phyloP scores from a whole-genome alignment of 2,888 invertebrate species.

The Cyrtodaria siliqua region DNA sequence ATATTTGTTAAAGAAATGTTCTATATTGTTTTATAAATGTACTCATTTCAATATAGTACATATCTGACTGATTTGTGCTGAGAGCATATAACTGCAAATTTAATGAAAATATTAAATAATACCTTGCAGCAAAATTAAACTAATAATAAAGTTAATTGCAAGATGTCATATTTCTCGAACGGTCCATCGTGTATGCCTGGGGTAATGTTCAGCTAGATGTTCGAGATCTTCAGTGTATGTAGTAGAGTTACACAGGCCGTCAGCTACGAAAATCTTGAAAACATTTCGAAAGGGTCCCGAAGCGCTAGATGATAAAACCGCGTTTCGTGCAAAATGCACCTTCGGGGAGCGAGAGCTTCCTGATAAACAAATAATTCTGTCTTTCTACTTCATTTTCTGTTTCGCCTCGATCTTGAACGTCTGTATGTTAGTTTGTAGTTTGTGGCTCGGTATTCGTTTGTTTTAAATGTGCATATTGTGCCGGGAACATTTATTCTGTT shows the following conservation, averaged over 20 bases:
- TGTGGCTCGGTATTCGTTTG: too few species aligned
- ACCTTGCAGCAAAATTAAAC: constrained; percentile 36
- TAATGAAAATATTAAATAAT: constrained; percentile 28
- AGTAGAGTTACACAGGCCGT: not conserved
- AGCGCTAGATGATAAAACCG: constrained; percentile 46
- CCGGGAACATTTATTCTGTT: too few species aligned
- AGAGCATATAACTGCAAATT: not conserved
- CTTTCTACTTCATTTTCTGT: constrained; percentile 47
- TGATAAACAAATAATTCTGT: constrained; percentile 53
- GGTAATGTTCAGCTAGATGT: not conserved
- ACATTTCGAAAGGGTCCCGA: constrained; percentile 26
- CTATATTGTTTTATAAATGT: too few species aligned
- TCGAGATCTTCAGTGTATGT: too few species aligned
- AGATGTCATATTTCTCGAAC: not conserved
- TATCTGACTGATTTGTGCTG: too few species aligned
- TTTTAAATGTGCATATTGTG: too few species aligned
- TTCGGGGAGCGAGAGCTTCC: constrained; percentile 51
- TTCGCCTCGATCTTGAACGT: constrained; percentile 42
- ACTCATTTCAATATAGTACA: not conserved
- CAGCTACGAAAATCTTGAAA: constrained; percentile 11
- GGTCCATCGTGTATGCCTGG: not conserved
- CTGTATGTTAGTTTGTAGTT: constrained; percentile 1
- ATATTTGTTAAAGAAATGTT: too few species aligned
- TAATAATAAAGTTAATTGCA: constrained; percentile 40
- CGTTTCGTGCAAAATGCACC: constrained; percentile 58